Evolutionary conservation across 2,797 vertebrate genomes (phyloP).

Genomic region (Poeciliopsis presidionis): DNA sequence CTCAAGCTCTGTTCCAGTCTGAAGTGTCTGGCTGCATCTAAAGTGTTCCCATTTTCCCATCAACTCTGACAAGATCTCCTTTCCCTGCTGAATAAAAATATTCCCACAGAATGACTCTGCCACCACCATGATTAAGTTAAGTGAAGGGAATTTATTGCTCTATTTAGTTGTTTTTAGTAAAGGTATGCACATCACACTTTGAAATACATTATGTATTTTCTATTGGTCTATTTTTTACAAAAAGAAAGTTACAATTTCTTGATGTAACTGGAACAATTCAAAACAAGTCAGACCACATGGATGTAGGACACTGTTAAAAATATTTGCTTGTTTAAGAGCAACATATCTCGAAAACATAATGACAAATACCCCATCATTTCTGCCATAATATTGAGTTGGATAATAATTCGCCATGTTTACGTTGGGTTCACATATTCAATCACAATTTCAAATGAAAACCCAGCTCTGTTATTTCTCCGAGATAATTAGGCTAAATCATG

Average conservation of each 20-base stretch:
- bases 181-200: not conserved
- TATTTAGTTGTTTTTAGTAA: not conserved
- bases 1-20: not conserved
- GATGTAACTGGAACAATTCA: not conserved
- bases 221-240: not conserved
- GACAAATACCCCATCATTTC: not conserved
- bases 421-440: not conserved
- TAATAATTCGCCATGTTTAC: not conserved
- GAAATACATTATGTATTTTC: not conserved
- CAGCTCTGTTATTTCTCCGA: conserved; percentile 5
- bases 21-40: not conserved
- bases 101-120: not conserved
- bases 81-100: not conserved
- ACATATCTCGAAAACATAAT: not conserved
- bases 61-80: not conserved
- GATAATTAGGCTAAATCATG: not conserved
- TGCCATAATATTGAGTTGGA: not conserved
- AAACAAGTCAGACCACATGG: not conserved
- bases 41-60: not conserved
- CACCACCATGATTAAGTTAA: not conserved
- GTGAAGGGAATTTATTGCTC: not conserved
- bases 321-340: not conserved
- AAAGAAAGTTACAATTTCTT: not conserved
- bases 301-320: not conserved
- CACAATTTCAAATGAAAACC: conserved; percentile 14